phyloP scores from a whole-genome alignment of 2,888 invertebrate species.

The Apocheima hispidaria region DNA sequence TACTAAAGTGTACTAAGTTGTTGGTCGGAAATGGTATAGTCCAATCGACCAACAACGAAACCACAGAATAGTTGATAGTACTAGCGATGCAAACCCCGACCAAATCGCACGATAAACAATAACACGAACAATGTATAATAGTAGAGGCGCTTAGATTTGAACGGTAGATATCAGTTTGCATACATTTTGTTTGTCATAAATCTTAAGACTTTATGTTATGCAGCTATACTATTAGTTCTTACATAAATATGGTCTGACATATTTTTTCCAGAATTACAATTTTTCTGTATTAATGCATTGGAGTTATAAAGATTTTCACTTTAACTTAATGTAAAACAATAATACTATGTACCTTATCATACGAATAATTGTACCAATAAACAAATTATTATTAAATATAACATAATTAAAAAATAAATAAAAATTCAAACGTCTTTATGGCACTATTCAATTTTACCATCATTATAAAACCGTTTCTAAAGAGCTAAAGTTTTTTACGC shows the following conservation, averaged over 20 bases:
- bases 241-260: too few species aligned
- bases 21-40: background rate
- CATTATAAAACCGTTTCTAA: background rate
- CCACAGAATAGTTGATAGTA: slow-evolving; percentile 1
- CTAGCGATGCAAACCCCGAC: background rate
- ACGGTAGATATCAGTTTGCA: background rate
- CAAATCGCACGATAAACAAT: slow-evolving; percentile 21
- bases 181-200: background rate
- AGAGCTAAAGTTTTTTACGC: background rate
- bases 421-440: too few species aligned
- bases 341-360: too few species aligned
- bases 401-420: too few species aligned
- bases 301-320: too few species aligned
- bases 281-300: too few species aligned
- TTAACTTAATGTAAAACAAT: too few species aligned
- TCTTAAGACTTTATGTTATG: too few species aligned
- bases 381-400: too few species aligned
- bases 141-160: background rate
- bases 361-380: too few species aligned
- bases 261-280: too few species aligned
- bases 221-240: too few species aligned
- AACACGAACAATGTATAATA: slow-evolving; percentile 16
- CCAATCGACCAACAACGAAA: slow-evolving; percentile 5
- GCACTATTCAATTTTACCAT: background rate
- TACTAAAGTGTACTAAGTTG: slow-evolving; percentile 1